Conservation (phyloP, 2,797 vertebrate species). For the Peromyscus melanophrys region DNA sequence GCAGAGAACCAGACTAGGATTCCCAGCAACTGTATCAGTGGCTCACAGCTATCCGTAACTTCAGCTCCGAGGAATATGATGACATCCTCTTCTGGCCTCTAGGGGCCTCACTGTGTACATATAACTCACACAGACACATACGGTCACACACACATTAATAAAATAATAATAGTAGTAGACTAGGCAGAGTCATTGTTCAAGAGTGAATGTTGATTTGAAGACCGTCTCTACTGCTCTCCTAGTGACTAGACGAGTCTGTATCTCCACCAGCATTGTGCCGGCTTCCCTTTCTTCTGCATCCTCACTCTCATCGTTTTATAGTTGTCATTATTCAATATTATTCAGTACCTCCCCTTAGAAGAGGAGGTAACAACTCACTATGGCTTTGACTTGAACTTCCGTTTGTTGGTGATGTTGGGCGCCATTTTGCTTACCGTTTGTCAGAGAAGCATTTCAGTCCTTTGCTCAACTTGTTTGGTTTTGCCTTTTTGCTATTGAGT, state of each 20-base stretch:
- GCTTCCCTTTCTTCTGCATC: neutral
- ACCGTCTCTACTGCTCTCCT: rapidly evolving
- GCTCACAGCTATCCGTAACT: neutral
- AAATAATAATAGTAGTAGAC: neutral
- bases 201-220: neutral
- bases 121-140: neutral
- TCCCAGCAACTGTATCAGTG: neutral
- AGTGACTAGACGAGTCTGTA: too few relatives aligned
- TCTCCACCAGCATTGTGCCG: neutral
- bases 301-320: neutral
- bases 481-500: neutral
- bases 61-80: neutral
- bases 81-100: neutral
- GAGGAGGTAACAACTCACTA: neutral
- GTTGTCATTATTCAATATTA: neutral
- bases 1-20: neutral
- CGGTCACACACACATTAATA: neutral
- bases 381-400: neutral
- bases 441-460: neutral
- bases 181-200: neutral
- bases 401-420: neutral
- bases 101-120: neutral
- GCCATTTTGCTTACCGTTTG: neutral
- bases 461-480: neutral
- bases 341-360: neutral